These are phyloP conservation scores for Camptogramma bilineatum DNA, from an alignment of 2,888 invertebrate species.

Conservation along the genomic window DNA sequence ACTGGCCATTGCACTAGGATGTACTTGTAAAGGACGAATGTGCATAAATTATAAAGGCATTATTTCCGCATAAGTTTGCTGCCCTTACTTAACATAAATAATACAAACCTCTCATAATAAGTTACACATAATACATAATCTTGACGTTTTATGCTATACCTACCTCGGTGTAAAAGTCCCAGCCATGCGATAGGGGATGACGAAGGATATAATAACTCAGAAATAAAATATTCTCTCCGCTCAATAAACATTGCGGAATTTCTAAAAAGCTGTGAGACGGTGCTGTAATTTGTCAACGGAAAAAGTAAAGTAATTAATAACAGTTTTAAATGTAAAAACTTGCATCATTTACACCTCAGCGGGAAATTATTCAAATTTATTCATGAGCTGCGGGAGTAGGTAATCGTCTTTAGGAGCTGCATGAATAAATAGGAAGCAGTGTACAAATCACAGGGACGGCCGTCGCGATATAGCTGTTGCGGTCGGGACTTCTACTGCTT, in stretches of 20 bases:
- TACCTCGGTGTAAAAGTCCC: slow-evolving; percentile 1
- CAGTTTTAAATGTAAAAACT: slow-evolving; percentile 80
- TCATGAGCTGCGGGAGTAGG: slow-evolving; percentile 77
- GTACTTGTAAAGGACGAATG: slow-evolving; percentile 46
- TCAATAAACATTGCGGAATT: slow-evolving; percentile 30
- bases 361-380: slow-evolving; percentile 81
- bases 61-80: slow-evolving; percentile 45
- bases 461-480: slow-evolving; percentile 52
- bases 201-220: slow-evolving; percentile 21
- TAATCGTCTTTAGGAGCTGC: slow-evolving; percentile 78
- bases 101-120: slow-evolving; percentile 31
- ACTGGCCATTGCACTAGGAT: slow-evolving; percentile 46
- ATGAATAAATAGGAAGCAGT: slow-evolving; percentile 80
- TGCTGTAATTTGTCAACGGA: slow-evolving; percentile 62
- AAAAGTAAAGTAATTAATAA: slow-evolving; percentile 75
- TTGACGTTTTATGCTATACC: slow-evolving; percentile 19
- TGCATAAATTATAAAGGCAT: slow-evolving; percentile 47
- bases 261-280: slow-evolving; percentile 25
- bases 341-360: slow-evolving; percentile 81
- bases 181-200: slow-evolving; percentile 12
- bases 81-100: slow-evolving; percentile 43
- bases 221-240: slow-evolving; percentile 26
- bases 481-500: slow-evolving; percentile 23
- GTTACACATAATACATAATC: slow-evolving; percentile 22
- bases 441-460: slow-evolving; percentile 73